phyloP scores from a whole-genome alignment of 2,888 invertebrate genomes.

The Pristionchus japonicus region DNA sequence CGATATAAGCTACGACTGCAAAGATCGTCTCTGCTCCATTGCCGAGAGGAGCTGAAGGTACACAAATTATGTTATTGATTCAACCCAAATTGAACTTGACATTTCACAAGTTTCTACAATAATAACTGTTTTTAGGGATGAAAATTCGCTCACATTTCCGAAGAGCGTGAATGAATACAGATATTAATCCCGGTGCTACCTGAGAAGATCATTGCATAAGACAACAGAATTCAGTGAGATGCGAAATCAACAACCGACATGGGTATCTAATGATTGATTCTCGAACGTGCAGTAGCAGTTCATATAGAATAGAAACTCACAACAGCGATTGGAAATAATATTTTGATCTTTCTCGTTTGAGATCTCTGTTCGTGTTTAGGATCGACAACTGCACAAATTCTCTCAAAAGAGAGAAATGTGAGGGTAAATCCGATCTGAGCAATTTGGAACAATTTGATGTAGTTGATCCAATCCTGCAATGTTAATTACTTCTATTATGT shows the following conservation, averaged over 20 bases:
- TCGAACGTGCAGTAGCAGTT: background rate
- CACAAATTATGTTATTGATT: background rate
- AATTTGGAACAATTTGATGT: slow-evolving; percentile 18
- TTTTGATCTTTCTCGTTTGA: background rate
- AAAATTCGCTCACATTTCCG: background rate
- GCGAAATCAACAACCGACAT: too few relatives aligned
- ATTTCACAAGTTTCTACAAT: too few relatives aligned
- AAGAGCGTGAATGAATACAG: background rate
- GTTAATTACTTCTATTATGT: background rate
- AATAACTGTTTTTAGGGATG: background rate
- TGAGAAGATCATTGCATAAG: too few relatives aligned
- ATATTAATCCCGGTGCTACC: background rate
- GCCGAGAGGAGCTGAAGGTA: background rate
- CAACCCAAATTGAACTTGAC: background rate
- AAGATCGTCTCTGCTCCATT: slow-evolving; percentile 6
- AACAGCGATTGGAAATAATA: background rate
- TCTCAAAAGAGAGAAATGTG: background rate
- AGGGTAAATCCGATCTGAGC: slow-evolving; percentile 17
- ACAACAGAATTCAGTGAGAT: too few relatives aligned
- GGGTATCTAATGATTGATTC: background rate
- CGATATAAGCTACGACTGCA: background rate
- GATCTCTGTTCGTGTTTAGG: slow-evolving; percentile 14
- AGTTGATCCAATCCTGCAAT: slow-evolving; percentile 14
- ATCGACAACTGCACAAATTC: slow-evolving; percentile 14
- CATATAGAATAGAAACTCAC: background rate